Evolutionary conservation across 1,140 invertebrate species (phyloP).

Genomic region (Oryzaephilus surinamensis): DNA sequence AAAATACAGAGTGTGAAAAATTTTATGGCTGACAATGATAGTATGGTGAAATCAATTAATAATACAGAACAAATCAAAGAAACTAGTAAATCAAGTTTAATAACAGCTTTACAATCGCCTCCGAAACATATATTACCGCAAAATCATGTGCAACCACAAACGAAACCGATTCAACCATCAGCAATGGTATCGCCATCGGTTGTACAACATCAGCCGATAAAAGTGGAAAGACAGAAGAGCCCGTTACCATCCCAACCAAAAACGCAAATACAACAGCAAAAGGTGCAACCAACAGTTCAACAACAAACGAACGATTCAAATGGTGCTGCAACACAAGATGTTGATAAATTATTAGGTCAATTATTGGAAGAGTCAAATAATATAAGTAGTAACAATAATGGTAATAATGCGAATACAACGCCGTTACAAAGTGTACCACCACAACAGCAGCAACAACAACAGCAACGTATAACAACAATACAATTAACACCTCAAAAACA

Average conservation of each 20-base stretch:
- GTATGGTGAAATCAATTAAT: slow-evolving; percentile 11
- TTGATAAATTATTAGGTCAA: slow-evolving; percentile 39
- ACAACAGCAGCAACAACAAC: slow-evolving; percentile 10
- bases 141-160: slow-evolving; percentile 21
- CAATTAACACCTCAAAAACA: slow-evolving; percentile 50
- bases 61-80: slow-evolving; percentile 14
- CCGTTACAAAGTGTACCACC: slow-evolving; percentile 26
- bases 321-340: slow-evolving; percentile 30
- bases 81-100: slow-evolving; percentile 12
- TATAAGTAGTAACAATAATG: slow-evolving; percentile 8
- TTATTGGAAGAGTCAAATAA: slow-evolving; percentile 34
- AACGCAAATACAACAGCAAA: slow-evolving; percentile 13
- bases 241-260: slow-evolving; percentile 7
- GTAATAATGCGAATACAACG: slow-evolving; percentile 4
- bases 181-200: slow-evolving; percentile 15
- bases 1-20: slow-evolving; percentile 17
- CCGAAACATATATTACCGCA: slow-evolving; percentile 20
- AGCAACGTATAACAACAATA: slow-evolving; percentile 44
- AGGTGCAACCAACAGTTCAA: slow-evolving; percentile 8
- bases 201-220: background rate
- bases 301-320: slow-evolving; percentile 16
- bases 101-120: slow-evolving; percentile 12
- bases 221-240: slow-evolving; percentile 17
- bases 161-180: slow-evolving; percentile 19
- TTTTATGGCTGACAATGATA: slow-evolving; percentile 16